phyloP scores from a whole-genome alignment of 2,888 invertebrate species.

The Epistrophella euchroma region DNA sequence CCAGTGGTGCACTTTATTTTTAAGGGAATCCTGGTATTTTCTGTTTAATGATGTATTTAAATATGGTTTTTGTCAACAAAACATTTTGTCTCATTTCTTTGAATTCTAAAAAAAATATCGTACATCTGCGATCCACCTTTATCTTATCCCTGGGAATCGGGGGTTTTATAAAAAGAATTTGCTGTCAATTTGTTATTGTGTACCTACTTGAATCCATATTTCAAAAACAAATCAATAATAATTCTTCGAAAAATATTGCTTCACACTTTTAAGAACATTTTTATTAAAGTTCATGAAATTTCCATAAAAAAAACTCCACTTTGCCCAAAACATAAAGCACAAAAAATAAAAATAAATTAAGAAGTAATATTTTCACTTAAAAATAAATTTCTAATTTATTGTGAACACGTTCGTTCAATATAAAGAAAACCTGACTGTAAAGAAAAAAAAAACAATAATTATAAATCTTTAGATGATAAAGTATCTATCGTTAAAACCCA shows the following conservation, averaged over 20 bases:
- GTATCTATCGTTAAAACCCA: slow-evolving; percentile 13
- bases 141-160: too few species aligned
- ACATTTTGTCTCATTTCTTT: too few species aligned
- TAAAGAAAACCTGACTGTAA: not conserved
- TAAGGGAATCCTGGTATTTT: too few species aligned
- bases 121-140: too few species aligned
- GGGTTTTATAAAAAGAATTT: not conserved
- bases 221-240: too few species aligned
- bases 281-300: not conserved
- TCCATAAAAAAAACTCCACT: not conserved
- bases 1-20: too few species aligned
- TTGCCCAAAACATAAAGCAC: not conserved
- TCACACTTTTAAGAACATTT: not conserved
- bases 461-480: slow-evolving; percentile 2
- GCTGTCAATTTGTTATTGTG: not conserved
- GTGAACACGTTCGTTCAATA: not conserved
- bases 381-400: not conserved
- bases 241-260: not conserved
- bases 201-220: not conserved
- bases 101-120: too few species aligned
- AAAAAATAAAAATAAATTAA: not conserved
- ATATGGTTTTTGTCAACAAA: too few species aligned
- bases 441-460: not conserved
- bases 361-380: not conserved
- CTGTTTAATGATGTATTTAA: too few species aligned